Conservation (phyloP, 2,113 vertebrate genomes). For the Urocynchramus pylzowi region DNA sequence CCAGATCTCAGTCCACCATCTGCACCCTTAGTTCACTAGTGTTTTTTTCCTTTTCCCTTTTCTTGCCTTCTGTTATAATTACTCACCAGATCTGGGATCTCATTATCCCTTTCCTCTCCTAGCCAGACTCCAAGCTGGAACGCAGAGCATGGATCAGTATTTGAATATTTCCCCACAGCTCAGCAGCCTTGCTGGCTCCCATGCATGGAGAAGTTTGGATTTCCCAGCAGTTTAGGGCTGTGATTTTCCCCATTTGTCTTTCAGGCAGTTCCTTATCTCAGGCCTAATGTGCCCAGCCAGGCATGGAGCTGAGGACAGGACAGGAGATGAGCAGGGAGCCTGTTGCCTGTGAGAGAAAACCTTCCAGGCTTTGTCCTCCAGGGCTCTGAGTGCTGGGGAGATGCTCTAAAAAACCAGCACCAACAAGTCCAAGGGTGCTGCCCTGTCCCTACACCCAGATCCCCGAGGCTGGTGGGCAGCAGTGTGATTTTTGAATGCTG, state of each 20-base stretch:
- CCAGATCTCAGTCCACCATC: neutral
- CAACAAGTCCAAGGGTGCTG: neutral
- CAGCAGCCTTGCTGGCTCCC: neutral
- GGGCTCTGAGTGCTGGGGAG: neutral
- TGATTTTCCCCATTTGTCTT: slow-evolving; percentile 21
- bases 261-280: neutral
- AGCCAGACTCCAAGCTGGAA: neutral
- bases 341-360: neutral
- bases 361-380: neutral
- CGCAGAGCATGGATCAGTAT: neutral
- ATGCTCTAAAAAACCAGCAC: neutral
- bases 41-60: neutral
- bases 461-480: neutral
- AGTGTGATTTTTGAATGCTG: neutral
- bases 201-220: slow-evolving; percentile 4
- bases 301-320: neutral
- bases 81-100: neutral
- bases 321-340: neutral
- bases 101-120: neutral
- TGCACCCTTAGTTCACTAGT: neutral
- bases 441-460: neutral
- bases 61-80: neutral
- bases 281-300: neutral
- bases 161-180: neutral
- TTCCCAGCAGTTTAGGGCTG: neutral